These are phyloP conservation scores for Staurois parvus DNA, from an alignment of 2,797 vertebrate genomes.

Conservation along the genomic window DNA sequence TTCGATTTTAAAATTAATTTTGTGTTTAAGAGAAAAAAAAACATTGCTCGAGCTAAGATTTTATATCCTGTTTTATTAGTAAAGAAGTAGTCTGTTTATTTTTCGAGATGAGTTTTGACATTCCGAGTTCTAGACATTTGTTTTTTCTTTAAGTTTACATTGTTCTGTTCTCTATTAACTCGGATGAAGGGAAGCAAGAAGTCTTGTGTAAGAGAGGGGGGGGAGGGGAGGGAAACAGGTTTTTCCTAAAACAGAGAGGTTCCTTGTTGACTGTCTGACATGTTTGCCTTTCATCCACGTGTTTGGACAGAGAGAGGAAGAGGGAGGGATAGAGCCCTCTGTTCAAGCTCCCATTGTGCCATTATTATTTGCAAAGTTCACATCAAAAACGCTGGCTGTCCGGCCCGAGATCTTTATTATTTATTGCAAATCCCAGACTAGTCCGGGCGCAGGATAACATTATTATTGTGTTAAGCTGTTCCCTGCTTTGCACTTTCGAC, in stretches of 20 bases:
- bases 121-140: neutral
- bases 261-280: conserved; percentile 62
- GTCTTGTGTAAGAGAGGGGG: conserved; percentile 53
- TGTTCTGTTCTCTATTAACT: conserved; percentile 62
- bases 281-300: conserved; percentile 64
- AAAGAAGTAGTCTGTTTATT: conserved; percentile 11
- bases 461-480: conserved; percentile 28
- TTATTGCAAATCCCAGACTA: conserved; percentile 44
- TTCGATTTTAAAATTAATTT: too few species aligned
- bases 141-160: conserved; percentile 54
- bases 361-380: conserved; percentile 63
- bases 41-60: too few species aligned
- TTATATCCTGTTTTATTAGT: too few species aligned
- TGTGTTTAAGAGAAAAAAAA: too few species aligned
- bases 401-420: conserved; percentile 53
- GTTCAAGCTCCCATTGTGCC: conserved; percentile 61
- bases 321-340: conserved; percentile 58
- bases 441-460: conserved; percentile 39
- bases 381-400: conserved; percentile 44
- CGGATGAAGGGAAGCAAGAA: conserved; percentile 55
- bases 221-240: conserved; percentile 62
- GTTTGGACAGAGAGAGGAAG: conserved; percentile 62
- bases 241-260: conserved; percentile 64
- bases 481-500: neutral
- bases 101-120: conserved; percentile 18